Evolutionary conservation across 2,113 vertebrate species (phyloP).

Genomic region (Pitta sordida): DNA sequence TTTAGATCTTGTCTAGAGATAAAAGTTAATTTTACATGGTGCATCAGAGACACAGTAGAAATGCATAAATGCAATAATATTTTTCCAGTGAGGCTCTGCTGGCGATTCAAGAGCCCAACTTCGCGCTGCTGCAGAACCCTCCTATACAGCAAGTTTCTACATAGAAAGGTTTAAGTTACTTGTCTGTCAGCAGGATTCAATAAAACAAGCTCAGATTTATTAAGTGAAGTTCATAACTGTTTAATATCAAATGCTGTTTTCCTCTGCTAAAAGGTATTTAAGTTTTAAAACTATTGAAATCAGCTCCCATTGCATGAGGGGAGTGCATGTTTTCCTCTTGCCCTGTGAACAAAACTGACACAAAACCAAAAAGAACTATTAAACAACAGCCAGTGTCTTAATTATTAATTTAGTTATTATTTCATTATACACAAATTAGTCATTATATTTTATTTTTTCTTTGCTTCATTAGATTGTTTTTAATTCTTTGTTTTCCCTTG

Average conservation of each 20-base stretch:
- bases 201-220: background rate
- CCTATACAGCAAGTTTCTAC: background rate
- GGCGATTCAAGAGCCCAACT: background rate
- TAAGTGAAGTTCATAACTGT: background rate
- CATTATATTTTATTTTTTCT: background rate
- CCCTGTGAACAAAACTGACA: background rate
- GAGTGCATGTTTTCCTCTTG: background rate
- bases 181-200: background rate
- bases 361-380: background rate
- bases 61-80: conserved; percentile 4
- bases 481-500: background rate
- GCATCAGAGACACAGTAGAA: background rate
- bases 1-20: conserved; percentile 61
- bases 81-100: background rate
- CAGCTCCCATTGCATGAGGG: background rate
- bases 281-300: background rate
- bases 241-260: background rate
- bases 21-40: conserved; percentile 51
- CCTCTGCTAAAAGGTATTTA: background rate
- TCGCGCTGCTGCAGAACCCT: background rate
- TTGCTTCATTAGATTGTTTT: background rate
- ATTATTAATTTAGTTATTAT: background rate
- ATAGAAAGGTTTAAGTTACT: background rate
- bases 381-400: background rate
- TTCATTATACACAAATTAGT: background rate